Base-by-base conservation (phyloP, 2,113 vertebrate genomes). In the Oreocharis arfaki region DNA sequence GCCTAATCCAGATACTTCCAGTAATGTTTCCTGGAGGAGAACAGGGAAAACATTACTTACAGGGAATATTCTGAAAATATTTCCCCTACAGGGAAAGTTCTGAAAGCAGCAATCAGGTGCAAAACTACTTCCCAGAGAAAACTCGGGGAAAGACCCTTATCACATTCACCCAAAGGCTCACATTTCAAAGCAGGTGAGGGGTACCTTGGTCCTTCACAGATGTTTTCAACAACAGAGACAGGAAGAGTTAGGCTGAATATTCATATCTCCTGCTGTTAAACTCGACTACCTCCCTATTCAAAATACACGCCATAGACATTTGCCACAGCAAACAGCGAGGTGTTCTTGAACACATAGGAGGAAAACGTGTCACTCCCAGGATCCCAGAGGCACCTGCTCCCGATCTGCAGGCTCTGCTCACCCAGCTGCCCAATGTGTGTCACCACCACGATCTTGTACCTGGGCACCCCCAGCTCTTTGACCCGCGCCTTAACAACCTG, bases 371-470 rank as follows among this genome's bases (percentile, higher is more conserved):
- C 99, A 0, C 71, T 98, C 6, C 88, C 46, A 3, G 98, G 96
- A 21, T 99, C 98, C 99, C 99, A 99, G 76, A 99, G 98, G 93
- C 98, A 99, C 67, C 99, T 97, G 97, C 99, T 99, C 70, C 98
- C 98, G 3, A 99, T 96, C 8, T 98, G 97, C 95, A 99, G 96
- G 96, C 98, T 98, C 95, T 99, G 99, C 24, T 98, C 95, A 0
- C 83, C 94, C 92, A 98, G 97, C 95, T 99, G 99, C 64, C 99
- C 99, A 3, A 99, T 97, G 93, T 98, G 97, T 46, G 98, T 97
- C 57, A 98, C 87, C 86, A 99, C 98, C 33, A 99, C 97, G 9
- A 98, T 95, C 96, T 99, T 99, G 94, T 99, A 99, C 71, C 99
- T 97, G 15, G 98, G 98, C 76, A 99, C 96, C 97, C 95, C 96